Percentiles rank a stretch among this genome's conserved stretches.
Evolutionary conservation across 2,888 invertebrate genomes (phyloP).

Genomic region (Cephonodes hylas): DNA sequence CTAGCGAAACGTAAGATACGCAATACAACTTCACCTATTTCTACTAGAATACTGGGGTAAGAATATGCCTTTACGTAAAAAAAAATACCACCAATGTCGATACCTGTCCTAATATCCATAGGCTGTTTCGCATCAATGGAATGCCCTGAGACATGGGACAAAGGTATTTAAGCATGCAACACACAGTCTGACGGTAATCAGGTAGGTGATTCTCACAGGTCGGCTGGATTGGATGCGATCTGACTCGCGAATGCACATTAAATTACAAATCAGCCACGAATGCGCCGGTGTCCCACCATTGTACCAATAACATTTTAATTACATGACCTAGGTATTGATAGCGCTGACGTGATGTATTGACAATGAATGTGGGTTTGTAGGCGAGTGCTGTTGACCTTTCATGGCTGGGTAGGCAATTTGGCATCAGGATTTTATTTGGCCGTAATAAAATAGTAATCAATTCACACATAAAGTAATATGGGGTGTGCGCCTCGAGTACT

Average conservation of each 20-base stretch:
- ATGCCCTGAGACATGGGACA: constrained; percentile 15
- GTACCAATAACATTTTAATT: constrained; percentile 20
- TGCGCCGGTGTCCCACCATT: constrained; percentile 20
- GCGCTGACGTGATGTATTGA: background rate
- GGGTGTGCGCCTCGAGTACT: too few relatives aligned
- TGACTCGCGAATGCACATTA: constrained; percentile 52
- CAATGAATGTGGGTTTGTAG: constrained; percentile 7
- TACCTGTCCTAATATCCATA: background rate
- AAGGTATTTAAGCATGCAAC: constrained; percentile 43
- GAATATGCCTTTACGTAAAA: too few relatives aligned
- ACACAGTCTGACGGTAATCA: constrained; percentile 51
- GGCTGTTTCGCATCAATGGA: constrained; percentile 6
- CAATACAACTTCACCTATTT: too few relatives aligned
- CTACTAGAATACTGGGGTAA: too few relatives aligned
- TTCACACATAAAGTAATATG: too few relatives aligned
- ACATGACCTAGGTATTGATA: constrained; percentile 9
- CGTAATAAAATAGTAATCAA: background rate
- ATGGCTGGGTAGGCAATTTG: background rate
- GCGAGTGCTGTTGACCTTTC: background rate
- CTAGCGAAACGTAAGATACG: too few relatives aligned
- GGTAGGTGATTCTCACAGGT: constrained; percentile 57
- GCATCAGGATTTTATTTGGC: background rate
- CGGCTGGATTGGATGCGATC: constrained; percentile 48
- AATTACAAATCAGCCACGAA: constrained; percentile 54
- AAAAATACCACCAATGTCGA: too few relatives aligned